Conservation (phyloP, 2,797 vertebrate species). For the Silurus aristotelis region DNA sequence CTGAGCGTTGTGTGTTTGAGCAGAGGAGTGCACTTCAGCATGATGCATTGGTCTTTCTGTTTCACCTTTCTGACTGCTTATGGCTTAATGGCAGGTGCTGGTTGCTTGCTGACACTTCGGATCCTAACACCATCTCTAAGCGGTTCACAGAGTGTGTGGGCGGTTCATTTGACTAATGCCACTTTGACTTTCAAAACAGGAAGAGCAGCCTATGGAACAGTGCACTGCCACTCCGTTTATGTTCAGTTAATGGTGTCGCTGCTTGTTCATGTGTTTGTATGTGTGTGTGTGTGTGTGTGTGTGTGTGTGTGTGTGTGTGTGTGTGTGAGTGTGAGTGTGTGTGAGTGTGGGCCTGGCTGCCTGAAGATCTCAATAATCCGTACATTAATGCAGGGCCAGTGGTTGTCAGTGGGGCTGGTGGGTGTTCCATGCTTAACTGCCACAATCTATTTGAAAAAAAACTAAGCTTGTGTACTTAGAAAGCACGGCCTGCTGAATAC, state of each 20-base stretch:
- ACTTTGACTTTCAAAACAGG: slow-evolving; percentile 59
- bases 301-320: not conserved
- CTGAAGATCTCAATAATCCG: slow-evolving; percentile 35
- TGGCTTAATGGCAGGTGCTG: slow-evolving; percentile 50
- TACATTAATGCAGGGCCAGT: slow-evolving; percentile 18
- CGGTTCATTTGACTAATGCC: slow-evolving; percentile 58
- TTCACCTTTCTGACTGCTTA: slow-evolving; percentile 40
- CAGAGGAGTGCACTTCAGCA: slow-evolving; percentile 14
- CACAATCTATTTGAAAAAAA: slow-evolving; percentile 17
- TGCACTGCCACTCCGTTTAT: slow-evolving; percentile 22
- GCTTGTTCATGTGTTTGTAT: not conserved
- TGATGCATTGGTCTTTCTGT: slow-evolving; percentile 46
- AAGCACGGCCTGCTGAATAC: slow-evolving; percentile 8
- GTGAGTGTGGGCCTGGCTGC: not conserved
- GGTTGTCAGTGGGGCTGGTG: slow-evolving; percentile 31
- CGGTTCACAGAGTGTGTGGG: slow-evolving; percentile 49
- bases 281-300: not conserved
- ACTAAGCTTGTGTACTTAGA: slow-evolving; percentile 24
- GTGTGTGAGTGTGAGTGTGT: no score
- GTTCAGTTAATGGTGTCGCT: slow-evolving; percentile 50
- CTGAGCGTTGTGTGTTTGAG: slow-evolving; percentile 16
- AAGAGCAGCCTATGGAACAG: slow-evolving; percentile 46
- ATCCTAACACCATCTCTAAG: slow-evolving; percentile 49
- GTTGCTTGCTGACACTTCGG: slow-evolving; percentile 48
- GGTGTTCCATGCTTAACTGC: slow-evolving; percentile 34